A percentile compares a stretch with the other conserved stretches of the same genome.
Conservation (phyloP, 2,888 invertebrate genomes). For the Stenchaetothrips biformis region DNA sequence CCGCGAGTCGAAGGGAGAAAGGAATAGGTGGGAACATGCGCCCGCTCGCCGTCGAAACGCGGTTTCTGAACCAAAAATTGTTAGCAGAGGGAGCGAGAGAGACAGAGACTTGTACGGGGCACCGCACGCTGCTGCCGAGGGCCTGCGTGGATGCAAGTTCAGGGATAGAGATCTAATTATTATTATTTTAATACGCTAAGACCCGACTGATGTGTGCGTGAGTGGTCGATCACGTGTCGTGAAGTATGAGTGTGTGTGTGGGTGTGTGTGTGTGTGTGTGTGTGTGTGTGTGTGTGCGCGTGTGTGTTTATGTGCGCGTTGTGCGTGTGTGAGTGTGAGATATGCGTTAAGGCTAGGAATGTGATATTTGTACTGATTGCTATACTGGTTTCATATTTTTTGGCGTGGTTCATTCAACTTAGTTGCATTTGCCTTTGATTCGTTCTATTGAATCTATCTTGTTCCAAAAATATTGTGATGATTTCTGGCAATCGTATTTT, state of each 20-base stretch:
- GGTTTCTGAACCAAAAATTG: constrained; percentile 12
- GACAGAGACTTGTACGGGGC: constrained; percentile 8
- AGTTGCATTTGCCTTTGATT: too few species aligned
- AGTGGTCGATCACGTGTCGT: background rate
- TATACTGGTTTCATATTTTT: background rate
- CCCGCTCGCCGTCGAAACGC: background rate
- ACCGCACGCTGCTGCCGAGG: background rate
- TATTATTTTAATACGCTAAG: background rate
- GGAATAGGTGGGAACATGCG: background rate
- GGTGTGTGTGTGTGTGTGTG: background rate
- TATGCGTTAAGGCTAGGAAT: background rate
- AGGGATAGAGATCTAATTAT: background rate
- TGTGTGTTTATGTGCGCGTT: too few species aligned
- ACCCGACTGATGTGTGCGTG: constrained; percentile 1
- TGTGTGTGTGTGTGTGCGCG: background rate
- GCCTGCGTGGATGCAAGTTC: background rate
- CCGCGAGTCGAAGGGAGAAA: background rate
- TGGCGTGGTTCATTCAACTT: background rate
- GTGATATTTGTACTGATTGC: background rate
- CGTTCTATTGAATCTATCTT: too few species aligned
- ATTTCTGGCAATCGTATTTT: too few species aligned
- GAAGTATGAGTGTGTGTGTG: background rate
- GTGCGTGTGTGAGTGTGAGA: background rate
- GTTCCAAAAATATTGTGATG: too few species aligned
- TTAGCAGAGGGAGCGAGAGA: constrained; percentile 5